Conservation (phyloP, 2,797 vertebrate genomes). For the Sphenodon punctatus region DNA sequence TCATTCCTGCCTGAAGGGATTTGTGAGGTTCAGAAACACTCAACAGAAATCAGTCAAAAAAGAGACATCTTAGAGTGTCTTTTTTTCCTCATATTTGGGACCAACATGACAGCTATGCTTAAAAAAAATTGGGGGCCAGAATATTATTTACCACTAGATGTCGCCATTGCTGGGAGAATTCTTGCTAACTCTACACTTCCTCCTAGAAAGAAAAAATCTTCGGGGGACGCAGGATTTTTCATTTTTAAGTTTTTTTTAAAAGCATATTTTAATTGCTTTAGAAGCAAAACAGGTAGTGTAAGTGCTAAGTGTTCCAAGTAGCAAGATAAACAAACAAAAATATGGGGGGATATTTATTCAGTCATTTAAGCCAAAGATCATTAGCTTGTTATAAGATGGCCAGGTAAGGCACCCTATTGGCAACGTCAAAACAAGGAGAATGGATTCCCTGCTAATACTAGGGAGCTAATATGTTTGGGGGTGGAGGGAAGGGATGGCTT, state of each 20-base stretch:
- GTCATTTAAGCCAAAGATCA: background rate
- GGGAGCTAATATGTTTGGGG: too few species aligned
- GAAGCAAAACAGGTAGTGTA: background rate
- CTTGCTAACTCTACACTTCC: background rate
- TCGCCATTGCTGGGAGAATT: too few species aligned
- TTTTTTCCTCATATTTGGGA: too few species aligned
- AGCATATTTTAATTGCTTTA: background rate
- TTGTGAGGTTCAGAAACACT: too few species aligned
- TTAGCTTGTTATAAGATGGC: background rate
- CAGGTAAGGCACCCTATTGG: background rate
- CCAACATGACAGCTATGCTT: too few species aligned
- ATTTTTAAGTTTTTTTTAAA: background rate
- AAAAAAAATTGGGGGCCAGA: background rate
- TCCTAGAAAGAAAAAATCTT: background rate
- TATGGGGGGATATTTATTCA: background rate
- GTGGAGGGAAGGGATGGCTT: too few species aligned
- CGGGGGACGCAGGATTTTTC: too few species aligned
- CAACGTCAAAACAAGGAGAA: background rate
- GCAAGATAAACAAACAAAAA: background rate
- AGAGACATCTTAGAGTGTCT: too few species aligned
- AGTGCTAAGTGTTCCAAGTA: background rate
- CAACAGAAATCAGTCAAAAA: too few species aligned
- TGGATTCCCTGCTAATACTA: too few species aligned
- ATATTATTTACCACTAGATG: conserved; percentile 41
- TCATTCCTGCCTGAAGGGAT: too few species aligned